Base-by-base conservation (phyloP, 2,797 vertebrate species). In the Crenuchus spilurus region DNA sequence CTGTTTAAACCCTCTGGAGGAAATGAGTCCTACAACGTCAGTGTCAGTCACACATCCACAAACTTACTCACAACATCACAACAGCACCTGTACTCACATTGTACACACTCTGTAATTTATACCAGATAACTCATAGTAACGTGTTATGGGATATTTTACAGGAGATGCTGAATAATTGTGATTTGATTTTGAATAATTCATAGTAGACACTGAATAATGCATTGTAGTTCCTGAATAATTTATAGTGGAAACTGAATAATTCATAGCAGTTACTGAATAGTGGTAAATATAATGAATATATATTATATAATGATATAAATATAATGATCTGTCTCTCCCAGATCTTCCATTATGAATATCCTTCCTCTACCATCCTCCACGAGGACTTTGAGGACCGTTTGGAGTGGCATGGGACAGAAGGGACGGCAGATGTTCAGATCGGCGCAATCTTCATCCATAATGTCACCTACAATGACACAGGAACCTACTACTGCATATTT, bases 401-500 rank as follows among this genome's bases (percentile, higher is more conserved):
- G 61, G 73, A 84, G 11, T 97, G 95, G 96, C 88, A 84, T 0
- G 96, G 95, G 9, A 95, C 94, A 0, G 80, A 73, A 11, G 60
- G 87, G 18, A 89, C 88, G 1, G 57, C 31, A 0, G 95, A 97
- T 39, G 82, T 97, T 64, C 96, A 96, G 87, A 92, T 89, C 26
- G 93, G 94, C 16, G 88, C 94, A 67, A 79, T 97, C 67, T 88
- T 89, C 76, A 83, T 96, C 63, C 87, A 82, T 42, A 95, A 96
- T 0, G 90, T 96, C 76, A 91, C 90, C 77, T 93, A 90, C 65
- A 91, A 93, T 2, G 95, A 98, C 84, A 89, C 89, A 0, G 96
- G 96, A 0, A 93, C 84, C 2, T 97, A 94, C 24, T 88, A 90
- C 41, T 98, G 96, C 84, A 90, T 84, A 0, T 91, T 97, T 61